A percentile compares a stretch with the other conserved stretches of the same genome.
phyloP scores from a whole-genome alignment of 23 tunicate species.

The Ascidia mentula region DNA sequence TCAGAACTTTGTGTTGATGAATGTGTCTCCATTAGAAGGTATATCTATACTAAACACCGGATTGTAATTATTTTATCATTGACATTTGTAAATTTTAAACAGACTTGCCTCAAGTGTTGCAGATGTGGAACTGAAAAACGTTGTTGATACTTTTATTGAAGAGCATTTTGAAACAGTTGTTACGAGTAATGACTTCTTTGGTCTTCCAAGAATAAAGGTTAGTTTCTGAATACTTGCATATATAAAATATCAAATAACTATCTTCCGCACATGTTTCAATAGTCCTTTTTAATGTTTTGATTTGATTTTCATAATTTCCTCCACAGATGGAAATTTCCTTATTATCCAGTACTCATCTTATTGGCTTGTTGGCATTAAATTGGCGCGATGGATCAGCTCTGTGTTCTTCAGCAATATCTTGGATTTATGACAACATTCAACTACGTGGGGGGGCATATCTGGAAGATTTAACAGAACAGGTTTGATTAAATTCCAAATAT shows the following conservation, averaged over 20 bases:
- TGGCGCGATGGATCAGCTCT: conserved; percentile 24
- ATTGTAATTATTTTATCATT: neutral
- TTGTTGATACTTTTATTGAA: conserved; percentile 52
- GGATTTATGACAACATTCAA: conserved; percentile 45
- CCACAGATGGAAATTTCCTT: conserved; percentile 47
- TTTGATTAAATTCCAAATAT: conserved; percentile 7
- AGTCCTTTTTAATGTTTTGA: neutral
- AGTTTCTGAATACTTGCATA: neutral
- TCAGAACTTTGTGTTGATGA: conserved; percentile 39
- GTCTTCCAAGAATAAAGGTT: conserved; percentile 65
- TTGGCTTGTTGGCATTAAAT: conserved; percentile 17
- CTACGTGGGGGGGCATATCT: conserved; percentile 49
- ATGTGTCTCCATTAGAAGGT: conserved; percentile 63
- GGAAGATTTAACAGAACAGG: conserved; percentile 83
- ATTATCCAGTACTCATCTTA: conserved; percentile 22
- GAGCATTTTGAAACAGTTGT: conserved; percentile 61
- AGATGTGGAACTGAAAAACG: conserved; percentile 41
- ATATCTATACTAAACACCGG: neutral
- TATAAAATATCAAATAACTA: neutral
- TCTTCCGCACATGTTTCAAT: neutral
- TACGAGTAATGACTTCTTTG: conserved; percentile 42
- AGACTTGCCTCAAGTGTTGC: conserved; percentile 63
- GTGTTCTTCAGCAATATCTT: conserved; percentile 36
- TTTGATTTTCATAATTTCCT: neutral
- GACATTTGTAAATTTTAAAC: neutral